These are phyloP conservation scores for Lophius americanus DNA, from an alignment of 2,797 vertebrate genomes.

Conservation along the genomic window DNA sequence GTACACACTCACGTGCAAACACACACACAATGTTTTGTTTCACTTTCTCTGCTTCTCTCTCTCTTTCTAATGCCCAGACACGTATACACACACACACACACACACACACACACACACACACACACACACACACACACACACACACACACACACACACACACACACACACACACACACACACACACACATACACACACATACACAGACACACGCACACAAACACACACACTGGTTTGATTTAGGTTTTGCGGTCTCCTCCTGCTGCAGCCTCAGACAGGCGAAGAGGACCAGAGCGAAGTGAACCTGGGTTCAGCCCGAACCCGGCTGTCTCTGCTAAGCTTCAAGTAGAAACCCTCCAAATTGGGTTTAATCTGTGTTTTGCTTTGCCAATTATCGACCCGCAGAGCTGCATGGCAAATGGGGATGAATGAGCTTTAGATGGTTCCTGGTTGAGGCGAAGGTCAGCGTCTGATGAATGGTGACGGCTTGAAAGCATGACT, in stretches of 20 bases:
- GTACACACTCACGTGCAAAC: too few relatives aligned
- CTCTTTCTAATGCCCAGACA: too few relatives aligned
- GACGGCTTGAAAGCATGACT: conserved; percentile 59
- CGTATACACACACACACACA: too few relatives aligned
- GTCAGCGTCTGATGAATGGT: conserved; percentile 72
- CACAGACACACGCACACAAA: conserved; percentile 55
- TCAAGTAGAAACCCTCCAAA: conserved; percentile 75
- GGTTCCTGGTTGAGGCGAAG: conserved; percentile 66
- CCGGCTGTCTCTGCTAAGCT: conserved; percentile 71
- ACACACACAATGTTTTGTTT: too few relatives aligned
- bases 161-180: conserved; percentile 34
- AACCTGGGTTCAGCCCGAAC: conserved; percentile 64
- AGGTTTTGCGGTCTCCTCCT: conserved; percentile 65
- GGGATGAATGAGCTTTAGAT: conserved; percentile 72
- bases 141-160: neutral
- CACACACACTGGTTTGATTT: conserved; percentile 77
- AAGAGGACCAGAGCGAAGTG: conserved; percentile 57
- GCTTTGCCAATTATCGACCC: conserved; percentile 78
- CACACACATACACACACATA: conserved; percentile 36
- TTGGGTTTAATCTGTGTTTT: conserved; percentile 80
- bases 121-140: neutral
- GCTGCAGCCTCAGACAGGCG: conserved; percentile 65
- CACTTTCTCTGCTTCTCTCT: neutral
- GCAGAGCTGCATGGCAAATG: conserved; percentile 71
- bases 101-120: too few relatives aligned